phyloP scores from a whole-genome alignment of 2,113 vertebrate genomes.

The Trichechus manatus region DNA sequence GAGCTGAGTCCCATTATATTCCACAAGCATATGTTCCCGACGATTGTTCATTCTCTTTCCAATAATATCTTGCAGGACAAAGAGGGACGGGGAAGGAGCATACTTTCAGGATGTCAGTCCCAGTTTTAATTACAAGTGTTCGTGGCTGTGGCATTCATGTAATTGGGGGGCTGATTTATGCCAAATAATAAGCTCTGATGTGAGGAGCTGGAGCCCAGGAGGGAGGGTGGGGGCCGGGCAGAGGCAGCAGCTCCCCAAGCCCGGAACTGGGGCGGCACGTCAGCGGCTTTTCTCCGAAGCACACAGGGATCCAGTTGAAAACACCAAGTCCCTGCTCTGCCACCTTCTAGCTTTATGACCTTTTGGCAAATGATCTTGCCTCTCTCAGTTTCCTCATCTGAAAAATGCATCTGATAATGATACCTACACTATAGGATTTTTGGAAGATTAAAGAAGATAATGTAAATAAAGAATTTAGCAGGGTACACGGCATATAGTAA shows the following conservation, averaged over 20 bases:
- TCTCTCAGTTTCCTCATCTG: neutral
- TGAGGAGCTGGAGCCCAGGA: slow-evolving; percentile 66
- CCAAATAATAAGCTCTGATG: slow-evolving; percentile 78
- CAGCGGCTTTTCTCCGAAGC: slow-evolving; percentile 61
- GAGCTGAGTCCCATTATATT: slow-evolving; percentile 82
- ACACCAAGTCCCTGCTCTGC: neutral
- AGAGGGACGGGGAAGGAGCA: slow-evolving; percentile 68
- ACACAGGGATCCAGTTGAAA: neutral
- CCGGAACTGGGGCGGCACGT: slow-evolving; percentile 66
- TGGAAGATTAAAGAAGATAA: neutral
- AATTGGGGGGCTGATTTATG: slow-evolving; percentile 79
- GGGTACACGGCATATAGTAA: fast-evolving
- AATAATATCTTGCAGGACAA: slow-evolving; percentile 84
- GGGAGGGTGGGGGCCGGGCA: slow-evolving; percentile 13
- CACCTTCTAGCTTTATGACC: neutral
- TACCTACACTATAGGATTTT: neutral
- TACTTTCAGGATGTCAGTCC: slow-evolving; percentile 81
- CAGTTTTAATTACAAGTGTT: slow-evolving; percentile 84
- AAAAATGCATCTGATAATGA: neutral
- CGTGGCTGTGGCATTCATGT: slow-evolving; percentile 74
- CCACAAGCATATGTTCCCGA: slow-evolving; percentile 77
- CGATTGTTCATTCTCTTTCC: slow-evolving; percentile 81
- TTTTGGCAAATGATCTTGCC: neutral
- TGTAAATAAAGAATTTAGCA: neutral
- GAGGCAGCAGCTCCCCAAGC: slow-evolving; percentile 20